These are phyloP conservation scores for Calcarius lapponicus DNA, from an alignment of 2,797 vertebrate species.

Conservation along the genomic window DNA sequence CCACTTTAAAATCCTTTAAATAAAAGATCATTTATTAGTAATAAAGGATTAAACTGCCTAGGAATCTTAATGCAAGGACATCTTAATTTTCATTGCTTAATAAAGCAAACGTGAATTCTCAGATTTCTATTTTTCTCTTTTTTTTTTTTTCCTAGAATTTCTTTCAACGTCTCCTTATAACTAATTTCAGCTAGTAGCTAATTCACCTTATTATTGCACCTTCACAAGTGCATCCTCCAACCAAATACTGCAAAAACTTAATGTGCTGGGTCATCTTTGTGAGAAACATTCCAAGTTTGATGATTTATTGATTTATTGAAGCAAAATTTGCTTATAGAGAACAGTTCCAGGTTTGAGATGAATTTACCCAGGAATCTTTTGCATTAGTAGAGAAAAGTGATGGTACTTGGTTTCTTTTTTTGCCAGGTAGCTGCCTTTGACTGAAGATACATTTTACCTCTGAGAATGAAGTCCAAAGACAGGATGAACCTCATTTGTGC, in stretches of 20 bases:
- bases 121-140: background rate
- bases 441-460: background rate
- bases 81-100: conserved; percentile 11
- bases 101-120: background rate
- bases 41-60: conserved; percentile 27
- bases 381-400: background rate
- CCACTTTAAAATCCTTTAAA: conserved; percentile 37
- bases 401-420: background rate
- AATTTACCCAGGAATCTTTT: background rate
- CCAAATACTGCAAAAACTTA: background rate
- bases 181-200: background rate
- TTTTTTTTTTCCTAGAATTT: background rate
- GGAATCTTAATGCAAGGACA: background rate
- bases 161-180: background rate
- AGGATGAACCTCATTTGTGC: background rate
- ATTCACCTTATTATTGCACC: background rate
- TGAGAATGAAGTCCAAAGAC: background rate
- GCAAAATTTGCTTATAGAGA: background rate
- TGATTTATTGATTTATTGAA: conserved; percentile 29
- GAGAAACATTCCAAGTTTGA: background rate
- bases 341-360: background rate
- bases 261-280: conserved; percentile 2
- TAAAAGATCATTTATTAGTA: conserved; percentile 36
- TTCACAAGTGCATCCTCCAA: background rate
- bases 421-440: background rate